Base-by-base conservation (phyloP, 1,140 invertebrate genomes). In the Watersipora subatra region DNA sequence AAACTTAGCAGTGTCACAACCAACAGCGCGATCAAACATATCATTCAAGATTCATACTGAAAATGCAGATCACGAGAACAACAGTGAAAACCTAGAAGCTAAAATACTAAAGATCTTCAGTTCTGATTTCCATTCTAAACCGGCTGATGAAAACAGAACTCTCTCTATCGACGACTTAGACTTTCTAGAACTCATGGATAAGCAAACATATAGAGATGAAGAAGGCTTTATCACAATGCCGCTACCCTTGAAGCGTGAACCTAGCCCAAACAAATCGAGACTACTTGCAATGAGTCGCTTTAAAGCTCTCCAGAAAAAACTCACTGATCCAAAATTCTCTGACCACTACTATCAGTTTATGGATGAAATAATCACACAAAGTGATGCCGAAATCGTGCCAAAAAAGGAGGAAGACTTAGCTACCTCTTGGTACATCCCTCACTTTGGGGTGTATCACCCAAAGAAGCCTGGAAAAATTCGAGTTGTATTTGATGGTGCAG, bases 381-480 rank as follows among this genome's bases (percentile, higher is more conserved):
- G 28, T 22, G 17, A 62, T 12, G 61, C 61, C 2, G n/a, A 27
- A 22, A 17, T 28, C 7, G 17, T 62, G 19, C n/a, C 20, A n/a
- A 27, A 62, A 15, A 22, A 62, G 7, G 34, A 64, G 29, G 19
- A 19, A n/a, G 63, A 64, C 17, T 3, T 27, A 3, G 57, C n/a
- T 3, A 27, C 20, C n/a, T 46, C 27, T 19, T 62, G 59, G 59
- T 62, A 62, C 25, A 15, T 62, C 3, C 59, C 59, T 25, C 59
- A 62, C 25, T 28, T 26, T 28, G 59, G 59, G 3, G 59, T 62
- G 1, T 15, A 15, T 28, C 24, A 26, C n/a, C 59, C 12, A 7
- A 26, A n/a, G 2, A 62, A 62, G 27, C 66, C 65, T n/a, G 59
- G 25, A 2, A 62, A 62, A 26, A 62, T 28, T 3, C 24, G 59